Conservation (phyloP, 2,888 invertebrate genomes). For the Heteromyza rotundicornis region DNA sequence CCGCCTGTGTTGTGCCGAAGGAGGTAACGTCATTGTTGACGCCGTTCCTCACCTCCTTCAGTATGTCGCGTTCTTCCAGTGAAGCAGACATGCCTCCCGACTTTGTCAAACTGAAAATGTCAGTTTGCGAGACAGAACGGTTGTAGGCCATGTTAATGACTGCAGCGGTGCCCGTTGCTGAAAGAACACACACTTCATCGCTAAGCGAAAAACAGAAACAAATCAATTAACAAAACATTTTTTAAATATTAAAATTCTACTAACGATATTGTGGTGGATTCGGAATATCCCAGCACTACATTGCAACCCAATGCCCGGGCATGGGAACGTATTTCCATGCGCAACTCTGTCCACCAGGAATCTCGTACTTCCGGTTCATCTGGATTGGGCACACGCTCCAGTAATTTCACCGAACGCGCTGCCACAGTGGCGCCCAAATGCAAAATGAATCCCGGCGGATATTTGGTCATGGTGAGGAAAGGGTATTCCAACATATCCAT, state of each 20-base stretch:
- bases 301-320: constrained; percentile 91
- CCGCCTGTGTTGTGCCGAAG: constrained; percentile 27
- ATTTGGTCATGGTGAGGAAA: constrained; percentile 90
- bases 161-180: constrained; percentile 93
- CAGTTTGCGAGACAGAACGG: constrained; percentile 57
- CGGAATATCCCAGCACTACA: constrained; percentile 92
- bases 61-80: constrained; percentile 65
- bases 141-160: constrained; percentile 71
- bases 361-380: constrained; percentile 92
- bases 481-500: constrained; percentile 94
- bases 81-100: constrained; percentile 64
- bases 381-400: constrained; percentile 80
- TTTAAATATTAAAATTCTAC: constrained; percentile 32
- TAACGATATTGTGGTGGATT: constrained; percentile 91
- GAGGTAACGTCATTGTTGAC: constrained; percentile 37
- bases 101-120: constrained; percentile 44
- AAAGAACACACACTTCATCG: constrained; percentile 93
- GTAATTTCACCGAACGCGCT: constrained; percentile 81
- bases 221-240: constrained; percentile 32
- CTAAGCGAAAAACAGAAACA: constrained; percentile 63
- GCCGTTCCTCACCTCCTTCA: constrained; percentile 35
- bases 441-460: constrained; percentile 86
- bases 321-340: constrained; percentile 95
- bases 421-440: constrained; percentile 88
- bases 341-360: constrained; percentile 95